Conservation (phyloP, 2,113 vertebrate genomes). For the Puffinus mauretanicus region DNA sequence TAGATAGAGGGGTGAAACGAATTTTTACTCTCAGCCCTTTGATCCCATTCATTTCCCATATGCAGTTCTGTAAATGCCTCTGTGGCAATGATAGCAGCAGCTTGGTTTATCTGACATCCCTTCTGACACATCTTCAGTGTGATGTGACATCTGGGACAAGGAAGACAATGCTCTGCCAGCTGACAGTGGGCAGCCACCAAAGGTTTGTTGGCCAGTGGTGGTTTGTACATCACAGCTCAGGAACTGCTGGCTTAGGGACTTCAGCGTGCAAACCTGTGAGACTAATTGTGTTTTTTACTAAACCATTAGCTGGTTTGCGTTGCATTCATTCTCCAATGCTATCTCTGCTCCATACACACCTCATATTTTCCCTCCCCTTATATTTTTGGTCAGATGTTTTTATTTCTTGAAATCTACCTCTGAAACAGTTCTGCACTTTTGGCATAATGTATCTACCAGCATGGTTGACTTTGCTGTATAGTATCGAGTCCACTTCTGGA, state of each 20-base stretch:
- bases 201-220: background rate
- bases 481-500: background rate
- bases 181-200: background rate
- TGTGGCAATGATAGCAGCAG: background rate
- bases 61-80: background rate
- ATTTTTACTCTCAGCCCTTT: background rate
- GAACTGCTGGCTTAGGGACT: background rate
- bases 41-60: background rate
- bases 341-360: background rate
- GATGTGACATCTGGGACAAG: background rate
- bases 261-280: background rate
- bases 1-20: background rate
- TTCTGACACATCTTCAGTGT: background rate
- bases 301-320: background rate
- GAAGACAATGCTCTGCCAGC: background rate
- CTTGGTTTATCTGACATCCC: background rate
- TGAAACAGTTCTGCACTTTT: background rate
- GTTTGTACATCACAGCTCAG: background rate
- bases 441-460: background rate
- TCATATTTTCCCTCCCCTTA: background rate
- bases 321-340: background rate
- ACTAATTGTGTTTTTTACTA: background rate
- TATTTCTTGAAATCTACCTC: background rate
- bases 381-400: background rate
- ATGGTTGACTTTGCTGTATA: background rate